Evolutionary conservation across 2,113 vertebrate species (phyloP), one percentile per base, ranked within the genome.

Genomic region (Ictalurus punctatus): DNA sequence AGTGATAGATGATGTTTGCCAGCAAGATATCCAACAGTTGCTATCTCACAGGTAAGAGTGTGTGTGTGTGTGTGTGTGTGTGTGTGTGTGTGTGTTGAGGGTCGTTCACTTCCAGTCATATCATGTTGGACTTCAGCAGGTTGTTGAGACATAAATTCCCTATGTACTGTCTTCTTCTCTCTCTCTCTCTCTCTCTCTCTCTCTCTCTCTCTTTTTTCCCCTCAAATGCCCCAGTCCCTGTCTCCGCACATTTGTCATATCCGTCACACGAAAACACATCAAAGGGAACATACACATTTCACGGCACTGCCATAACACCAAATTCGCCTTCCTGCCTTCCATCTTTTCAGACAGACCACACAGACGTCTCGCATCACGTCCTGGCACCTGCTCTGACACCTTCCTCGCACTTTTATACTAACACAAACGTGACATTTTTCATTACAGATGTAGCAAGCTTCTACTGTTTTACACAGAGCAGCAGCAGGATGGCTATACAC

Each of bases 1-100:
- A 88, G 88, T 88, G 88, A 89, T 76, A 61, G 91, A 86, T 91
- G 94, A 92, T 90, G 92, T 92, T 91, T 92, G 65, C 91, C 90
- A 85, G 93, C 90, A 93, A 91, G 91, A 89, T 91, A 54, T 83
- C 54, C 30, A 84, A 87, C 52, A 85, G 87, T 88, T 82, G 63
- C 58, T 63, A 71, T 34, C 87, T 87, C 73, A 76, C 84, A 82
- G 65, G 82, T 87, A 58, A 88, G 81, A 65, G 61, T 76, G 37
- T 79, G 48, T 79, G 25, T 76, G 48, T 81, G 69, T 85, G 78
- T 87, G 54, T 87, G 79, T 73, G 65, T 74, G 86, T 67, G 87
- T 83, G 65, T 74, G 69, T 84, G 34, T 83, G 81, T 88, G 69
- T 88, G 67, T 74, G 74, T 48, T 44, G 44, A 54, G 76, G 54